phyloP scores from a whole-genome alignment of 1,140 invertebrate species.

The Hylaeus anthracinus region DNA sequence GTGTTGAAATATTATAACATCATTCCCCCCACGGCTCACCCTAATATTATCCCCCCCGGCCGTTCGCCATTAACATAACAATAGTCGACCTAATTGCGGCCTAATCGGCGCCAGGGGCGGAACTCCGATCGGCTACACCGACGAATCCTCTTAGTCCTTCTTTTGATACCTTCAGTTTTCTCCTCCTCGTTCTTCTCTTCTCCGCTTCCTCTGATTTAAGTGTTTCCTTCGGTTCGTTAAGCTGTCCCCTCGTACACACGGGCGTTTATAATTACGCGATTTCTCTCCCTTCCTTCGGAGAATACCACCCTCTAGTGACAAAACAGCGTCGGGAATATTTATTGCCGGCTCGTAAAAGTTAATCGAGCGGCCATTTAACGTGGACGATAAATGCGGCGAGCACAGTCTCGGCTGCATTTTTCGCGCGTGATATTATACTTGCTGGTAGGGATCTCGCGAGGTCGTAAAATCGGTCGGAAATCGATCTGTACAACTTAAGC shows the following conservation, averaged over 20 bases:
- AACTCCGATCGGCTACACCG: constrained; percentile 49
- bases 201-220: background rate
- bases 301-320: background rate
- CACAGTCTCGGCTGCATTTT: background rate
- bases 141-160: constrained; percentile 27
- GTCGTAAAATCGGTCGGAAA: too few species aligned
- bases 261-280: background rate
- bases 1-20: constrained; percentile 81
- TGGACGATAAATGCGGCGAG: background rate
- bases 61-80: constrained; percentile 78
- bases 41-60: constrained; percentile 74
- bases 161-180: background rate
- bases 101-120: constrained; percentile 74
- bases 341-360: constrained; percentile 1
- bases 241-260: background rate
- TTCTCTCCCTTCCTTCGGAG: too few species aligned
- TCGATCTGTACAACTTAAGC: too few species aligned
- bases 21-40: constrained; percentile 71
- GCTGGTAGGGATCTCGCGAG: too few species aligned
- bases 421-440: background rate
- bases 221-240: background rate
- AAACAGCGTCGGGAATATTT: background rate
- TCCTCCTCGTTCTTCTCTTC: background rate
- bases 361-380: background rate
- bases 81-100: constrained; percentile 77